These are phyloP conservation scores for Melanaphis sacchari DNA, from an alignment of 1,140 invertebrate species.

Conservation along the genomic window DNA sequence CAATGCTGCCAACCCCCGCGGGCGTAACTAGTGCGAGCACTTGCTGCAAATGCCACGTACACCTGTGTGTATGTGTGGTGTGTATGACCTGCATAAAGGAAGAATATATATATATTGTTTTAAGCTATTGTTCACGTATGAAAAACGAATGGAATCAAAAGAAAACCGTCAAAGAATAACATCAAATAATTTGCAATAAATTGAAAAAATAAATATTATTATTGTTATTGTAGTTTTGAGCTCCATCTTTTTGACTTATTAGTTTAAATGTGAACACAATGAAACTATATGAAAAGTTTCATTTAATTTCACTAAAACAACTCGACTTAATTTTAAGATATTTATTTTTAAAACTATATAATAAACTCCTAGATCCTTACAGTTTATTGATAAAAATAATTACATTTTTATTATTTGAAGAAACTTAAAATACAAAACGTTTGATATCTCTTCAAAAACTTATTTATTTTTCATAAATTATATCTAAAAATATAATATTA, in stretches of 20 bases:
- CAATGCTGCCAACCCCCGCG: conserved; percentile 43
- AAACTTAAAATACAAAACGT: background rate
- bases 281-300: background rate
- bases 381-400: background rate
- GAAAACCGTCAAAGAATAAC: background rate
- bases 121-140: background rate
- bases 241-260: background rate
- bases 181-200: background rate
- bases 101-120: background rate
- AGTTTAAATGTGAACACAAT: background rate
- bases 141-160: background rate
- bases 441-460: background rate
- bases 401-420: background rate
- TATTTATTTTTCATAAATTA: background rate
- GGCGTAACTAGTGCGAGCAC: conserved; percentile 32
- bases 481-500: background rate
- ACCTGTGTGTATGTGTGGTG: background rate
- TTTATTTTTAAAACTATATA: background rate
- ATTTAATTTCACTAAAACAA: background rate
- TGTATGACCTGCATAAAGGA: background rate
- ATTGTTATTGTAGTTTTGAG: background rate
- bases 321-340: background rate
- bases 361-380: background rate
- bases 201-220: background rate
- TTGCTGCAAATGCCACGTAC: background rate